These are phyloP conservation scores for Paragorgia papillata DNA, from an alignment of 92 coral and sea anemone genomes.

Conservation along the genomic window DNA sequence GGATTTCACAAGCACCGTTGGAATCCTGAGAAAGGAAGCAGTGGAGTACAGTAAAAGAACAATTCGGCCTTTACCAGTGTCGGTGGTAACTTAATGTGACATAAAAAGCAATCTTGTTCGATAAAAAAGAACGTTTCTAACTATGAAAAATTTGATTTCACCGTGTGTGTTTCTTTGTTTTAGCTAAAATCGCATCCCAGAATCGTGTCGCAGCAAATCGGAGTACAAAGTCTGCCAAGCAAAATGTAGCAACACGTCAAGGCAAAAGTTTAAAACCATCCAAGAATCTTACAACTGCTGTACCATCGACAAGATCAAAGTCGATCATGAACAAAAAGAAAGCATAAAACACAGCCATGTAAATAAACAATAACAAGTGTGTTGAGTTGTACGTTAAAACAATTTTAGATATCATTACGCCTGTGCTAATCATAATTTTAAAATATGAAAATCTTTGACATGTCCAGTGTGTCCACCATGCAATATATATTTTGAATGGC, in stretches of 20 bases:
- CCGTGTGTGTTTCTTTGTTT: conserved; percentile 7
- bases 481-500: no score
- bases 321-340: conserved; percentile 32
- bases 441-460: no score
- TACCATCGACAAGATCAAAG: conserved; percentile 37
- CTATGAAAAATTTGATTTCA: no score
- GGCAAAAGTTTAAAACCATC: conserved; percentile 5
- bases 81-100: no score
- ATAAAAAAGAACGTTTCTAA: no score
- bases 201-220: conserved; percentile 39
- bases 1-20: no score
- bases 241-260: conserved; percentile 5
- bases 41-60: no score
- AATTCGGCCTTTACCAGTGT: no score
- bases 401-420: neutral
- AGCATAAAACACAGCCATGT: neutral
- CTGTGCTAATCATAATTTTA: neutral
- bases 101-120: no score
- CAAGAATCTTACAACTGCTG: conserved; percentile 17
- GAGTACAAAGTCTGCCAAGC: conserved; percentile 20
- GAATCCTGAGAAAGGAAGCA: no score
- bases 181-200: conserved; percentile 34
- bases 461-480: no score
- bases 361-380: neutral
- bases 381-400: no score